Percentiles rank a stretch among this genome's conserved stretches.
phyloP scores from a whole-genome alignment of 2,113 vertebrate species.

The Peromyscus polionotus region DNA sequence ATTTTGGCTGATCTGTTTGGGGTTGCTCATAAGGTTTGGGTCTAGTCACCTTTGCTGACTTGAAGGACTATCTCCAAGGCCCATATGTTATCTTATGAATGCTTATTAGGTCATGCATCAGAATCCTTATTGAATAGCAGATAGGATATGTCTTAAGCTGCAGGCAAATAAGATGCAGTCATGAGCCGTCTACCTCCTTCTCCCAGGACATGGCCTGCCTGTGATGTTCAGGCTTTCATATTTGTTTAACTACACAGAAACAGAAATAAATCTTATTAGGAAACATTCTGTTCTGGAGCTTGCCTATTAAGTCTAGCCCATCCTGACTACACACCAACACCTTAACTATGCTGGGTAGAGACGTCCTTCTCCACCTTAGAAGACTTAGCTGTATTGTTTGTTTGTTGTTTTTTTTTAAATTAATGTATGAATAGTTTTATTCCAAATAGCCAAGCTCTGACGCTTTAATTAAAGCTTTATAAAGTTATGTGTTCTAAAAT shows the following conservation, averaged over 20 bases:
- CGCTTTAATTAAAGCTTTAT: slow-evolving; percentile 53
- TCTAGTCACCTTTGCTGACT: not conserved
- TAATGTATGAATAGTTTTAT: slow-evolving; percentile 1
- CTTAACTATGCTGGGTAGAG: not conserved
- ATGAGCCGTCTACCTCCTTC: not conserved
- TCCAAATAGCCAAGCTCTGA: not conserved
- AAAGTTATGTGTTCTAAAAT: slow-evolving; percentile 21
- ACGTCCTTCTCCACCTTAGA: not conserved
- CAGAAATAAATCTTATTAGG: not conserved
- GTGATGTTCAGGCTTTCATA: not conserved
- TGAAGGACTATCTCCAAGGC: not conserved
- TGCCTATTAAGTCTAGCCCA: not conserved
- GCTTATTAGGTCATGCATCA: not conserved
- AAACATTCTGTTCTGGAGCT: not conserved
- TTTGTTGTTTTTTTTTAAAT: not conserved
- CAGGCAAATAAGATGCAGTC: not conserved
- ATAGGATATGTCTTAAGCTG: not conserved
- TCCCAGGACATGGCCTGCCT: not conserved
- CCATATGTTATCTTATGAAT: not conserved
- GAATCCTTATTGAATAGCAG: not conserved
- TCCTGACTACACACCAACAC: not conserved
- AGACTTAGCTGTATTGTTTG: not conserved
- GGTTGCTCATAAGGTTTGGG: not conserved
- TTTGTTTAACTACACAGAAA: not conserved
- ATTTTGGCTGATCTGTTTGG: not conserved